phyloP scores from a whole-genome alignment of 2,888 invertebrate species.

The Aelia acuminata region DNA sequence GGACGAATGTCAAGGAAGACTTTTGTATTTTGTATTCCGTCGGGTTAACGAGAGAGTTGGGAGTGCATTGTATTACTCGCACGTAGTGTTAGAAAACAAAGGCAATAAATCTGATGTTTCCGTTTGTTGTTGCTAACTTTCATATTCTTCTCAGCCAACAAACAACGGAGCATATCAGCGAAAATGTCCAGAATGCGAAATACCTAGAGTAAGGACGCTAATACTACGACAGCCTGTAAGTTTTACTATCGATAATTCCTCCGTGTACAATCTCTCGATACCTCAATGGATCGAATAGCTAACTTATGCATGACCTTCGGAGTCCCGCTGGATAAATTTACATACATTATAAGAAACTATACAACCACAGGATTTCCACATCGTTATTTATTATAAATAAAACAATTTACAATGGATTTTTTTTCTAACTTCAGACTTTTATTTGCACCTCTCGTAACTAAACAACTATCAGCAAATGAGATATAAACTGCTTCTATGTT shows the following conservation, averaged over 20 bases:
- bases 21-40: not conserved
- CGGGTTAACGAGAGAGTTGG: not conserved
- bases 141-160: not conserved
- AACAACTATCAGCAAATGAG: no score
- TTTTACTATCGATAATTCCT: not conserved
- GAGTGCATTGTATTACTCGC: not conserved
- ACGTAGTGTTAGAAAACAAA: not conserved
- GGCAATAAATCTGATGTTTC: constrained; percentile 2
- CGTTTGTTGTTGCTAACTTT: not conserved
- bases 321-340: not conserved
- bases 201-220: no score
- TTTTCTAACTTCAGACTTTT: no score
- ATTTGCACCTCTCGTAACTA: no score
- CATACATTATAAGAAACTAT: not conserved
- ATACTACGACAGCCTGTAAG: no score
- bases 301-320: not conserved
- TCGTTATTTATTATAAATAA: no score
- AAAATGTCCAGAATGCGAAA: not conserved
- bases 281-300: not conserved
- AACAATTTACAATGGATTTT: no score
- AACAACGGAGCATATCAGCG: not conserved
- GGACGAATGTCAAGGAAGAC: not conserved
- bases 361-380: not conserved
- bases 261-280: not conserved
- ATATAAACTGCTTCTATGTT: no score